Evolutionary conservation across 2,888 invertebrate genomes (phyloP).

Genomic region (Diogma glabrata): DNA sequence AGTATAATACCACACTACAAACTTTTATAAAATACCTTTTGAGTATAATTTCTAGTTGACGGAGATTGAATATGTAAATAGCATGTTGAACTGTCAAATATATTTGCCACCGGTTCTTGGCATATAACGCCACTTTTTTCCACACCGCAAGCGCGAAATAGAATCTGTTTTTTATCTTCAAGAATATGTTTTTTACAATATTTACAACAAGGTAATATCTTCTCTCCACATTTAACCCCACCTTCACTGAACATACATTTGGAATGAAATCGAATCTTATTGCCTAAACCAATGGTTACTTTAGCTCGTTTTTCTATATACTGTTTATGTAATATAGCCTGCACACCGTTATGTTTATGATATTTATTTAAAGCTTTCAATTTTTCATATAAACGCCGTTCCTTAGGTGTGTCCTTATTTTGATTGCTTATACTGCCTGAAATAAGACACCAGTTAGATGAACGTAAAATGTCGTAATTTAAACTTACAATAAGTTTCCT

Average conservation of each 20-base stretch:
- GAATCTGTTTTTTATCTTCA: conserved; percentile 46
- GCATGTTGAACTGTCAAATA: conserved; percentile 56
- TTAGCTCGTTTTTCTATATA: conserved; percentile 48
- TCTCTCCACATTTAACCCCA: conserved; percentile 64
- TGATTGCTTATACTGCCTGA: conserved; percentile 72
- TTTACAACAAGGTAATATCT: conserved; percentile 65
- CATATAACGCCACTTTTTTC: conserved; percentile 58
- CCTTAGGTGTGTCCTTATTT: conserved; percentile 51
- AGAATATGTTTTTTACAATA: conserved; percentile 77
- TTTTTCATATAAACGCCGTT: conserved; percentile 64
- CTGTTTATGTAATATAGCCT: conserved; percentile 70
- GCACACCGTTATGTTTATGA: conserved; percentile 62
- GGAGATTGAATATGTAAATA: conserved; percentile 60
- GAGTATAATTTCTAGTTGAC: conserved; percentile 49
- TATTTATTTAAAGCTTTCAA: conserved; percentile 71
- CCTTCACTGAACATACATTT: conserved; percentile 69
- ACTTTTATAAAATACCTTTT: conserved; percentile 42
- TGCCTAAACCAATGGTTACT: conserved; percentile 43
- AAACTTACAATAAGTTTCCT: conserved; percentile 70
- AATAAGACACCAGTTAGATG: too few species aligned
- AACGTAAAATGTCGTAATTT: too few species aligned
- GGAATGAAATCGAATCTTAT: conserved; percentile 40
- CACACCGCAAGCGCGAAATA: conserved; percentile 69
- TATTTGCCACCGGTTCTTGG: conserved; percentile 54
- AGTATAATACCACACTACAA: too few species aligned